Evolutionary conservation across 2,888 invertebrate genomes (phyloP).

Genomic region (Caenorhabditis sp.): DNA sequence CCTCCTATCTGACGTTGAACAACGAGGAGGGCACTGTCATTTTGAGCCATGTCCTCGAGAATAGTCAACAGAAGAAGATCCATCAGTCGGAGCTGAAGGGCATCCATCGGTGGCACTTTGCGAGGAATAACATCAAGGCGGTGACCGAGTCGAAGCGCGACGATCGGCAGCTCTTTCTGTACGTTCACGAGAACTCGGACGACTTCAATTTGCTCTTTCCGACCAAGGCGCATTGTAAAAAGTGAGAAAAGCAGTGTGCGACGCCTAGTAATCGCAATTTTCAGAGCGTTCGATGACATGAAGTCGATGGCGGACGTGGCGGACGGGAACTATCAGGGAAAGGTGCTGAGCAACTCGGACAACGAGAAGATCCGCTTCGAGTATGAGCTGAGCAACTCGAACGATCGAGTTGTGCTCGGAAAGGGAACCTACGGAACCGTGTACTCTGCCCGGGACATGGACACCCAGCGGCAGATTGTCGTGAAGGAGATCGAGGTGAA

Average conservation of each 20-base stretch:
- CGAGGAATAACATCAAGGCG: conserved; percentile 90
- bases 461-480: conserved; percentile 85
- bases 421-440: conserved; percentile 84
- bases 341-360: conserved; percentile 68
- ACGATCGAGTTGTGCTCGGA: conserved; percentile 84
- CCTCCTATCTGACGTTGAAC: conserved; percentile 95
- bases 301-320: conserved; percentile 68
- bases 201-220: conserved; percentile 99
- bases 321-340: conserved; percentile 69
- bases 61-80: conserved; percentile 72
- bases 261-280: conserved; percentile 27
- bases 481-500: conserved; percentile 98
- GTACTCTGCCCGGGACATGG: conserved; percentile 85
- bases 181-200: conserved; percentile 97
- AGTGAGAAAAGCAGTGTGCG: conserved; percentile 50
- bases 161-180: conserved; percentile 93
- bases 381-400: conserved; percentile 90
- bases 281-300: conserved; percentile 69
- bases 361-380: conserved; percentile 83
- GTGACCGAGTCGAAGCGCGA: conserved; percentile 92
- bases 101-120: conserved; percentile 89
- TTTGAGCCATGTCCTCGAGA: conserved; percentile 85
- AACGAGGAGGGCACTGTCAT: conserved; percentile 93
- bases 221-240: conserved; percentile 85
- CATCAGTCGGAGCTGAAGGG: conserved; percentile 65